A percentile compares a stretch with the other conserved stretches of the same genome.
These are phyloP conservation scores for Theretra japonica DNA, from an alignment of 2,888 invertebrate genomes.

Conservation along the genomic window DNA sequence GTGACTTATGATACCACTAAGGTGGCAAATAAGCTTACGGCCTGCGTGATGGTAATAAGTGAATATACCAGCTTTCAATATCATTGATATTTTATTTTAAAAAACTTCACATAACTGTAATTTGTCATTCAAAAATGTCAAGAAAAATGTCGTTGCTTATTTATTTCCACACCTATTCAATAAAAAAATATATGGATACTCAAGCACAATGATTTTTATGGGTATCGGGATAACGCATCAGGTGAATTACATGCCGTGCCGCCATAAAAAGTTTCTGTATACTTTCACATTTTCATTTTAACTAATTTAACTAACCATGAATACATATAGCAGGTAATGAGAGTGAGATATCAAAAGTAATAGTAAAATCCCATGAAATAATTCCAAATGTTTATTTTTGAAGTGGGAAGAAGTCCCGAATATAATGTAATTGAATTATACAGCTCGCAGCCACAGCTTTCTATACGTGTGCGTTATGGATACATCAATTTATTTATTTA, in stretches of 20 bases:
- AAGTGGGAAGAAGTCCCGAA: conserved; percentile 33
- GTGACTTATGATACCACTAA: too few relatives aligned
- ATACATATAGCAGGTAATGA: not conserved
- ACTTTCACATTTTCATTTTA: not conserved
- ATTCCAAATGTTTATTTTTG: conserved; percentile 6
- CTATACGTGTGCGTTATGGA: conserved; percentile 47
- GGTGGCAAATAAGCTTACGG: too few relatives aligned
- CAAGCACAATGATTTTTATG: too few relatives aligned
- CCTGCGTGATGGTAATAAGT: too few relatives aligned
- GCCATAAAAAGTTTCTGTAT: not conserved
- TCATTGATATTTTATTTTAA: too few relatives aligned
- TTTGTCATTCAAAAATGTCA: too few relatives aligned
- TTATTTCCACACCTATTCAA: too few relatives aligned
- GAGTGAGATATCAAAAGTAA: not conserved
- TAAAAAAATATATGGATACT: too few relatives aligned
- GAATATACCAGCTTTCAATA: too few relatives aligned
- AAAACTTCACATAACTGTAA: too few relatives aligned
- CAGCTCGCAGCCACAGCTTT: conserved; percentile 56
- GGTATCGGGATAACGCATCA: too few relatives aligned
- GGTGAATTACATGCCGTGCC: not conserved
- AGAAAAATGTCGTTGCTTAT: too few relatives aligned
- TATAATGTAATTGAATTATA: conserved; percentile 71
- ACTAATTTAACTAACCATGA: not conserved
- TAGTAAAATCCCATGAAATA: not conserved
- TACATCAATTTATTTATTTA: conserved; percentile 70